Evolutionary conservation across 2,797 vertebrate species (phyloP).

Genomic region (Gymnothorax javanicus): DNA sequence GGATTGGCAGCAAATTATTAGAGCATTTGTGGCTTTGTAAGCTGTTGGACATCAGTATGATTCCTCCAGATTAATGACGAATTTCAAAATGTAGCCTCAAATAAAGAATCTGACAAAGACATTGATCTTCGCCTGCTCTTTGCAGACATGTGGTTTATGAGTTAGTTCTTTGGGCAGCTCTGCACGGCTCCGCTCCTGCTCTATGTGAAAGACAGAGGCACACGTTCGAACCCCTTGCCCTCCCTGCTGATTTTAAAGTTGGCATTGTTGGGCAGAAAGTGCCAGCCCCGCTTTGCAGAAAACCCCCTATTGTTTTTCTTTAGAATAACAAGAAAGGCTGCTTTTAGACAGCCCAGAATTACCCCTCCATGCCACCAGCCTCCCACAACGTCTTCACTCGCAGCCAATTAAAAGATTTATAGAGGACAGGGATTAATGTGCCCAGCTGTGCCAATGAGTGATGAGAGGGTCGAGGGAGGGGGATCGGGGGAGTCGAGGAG

Average conservation of each 20-base stretch:
- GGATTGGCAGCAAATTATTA: background rate
- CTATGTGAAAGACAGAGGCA: background rate
- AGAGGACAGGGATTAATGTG: conserved; percentile 14
- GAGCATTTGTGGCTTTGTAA: background rate
- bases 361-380: background rate
- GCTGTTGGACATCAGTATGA: background rate
- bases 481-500: background rate
- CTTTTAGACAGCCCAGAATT: background rate
- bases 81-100: background rate
- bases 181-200: background rate
- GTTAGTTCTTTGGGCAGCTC: background rate
- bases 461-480: background rate
- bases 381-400: background rate
- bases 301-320: background rate
- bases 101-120: background rate
- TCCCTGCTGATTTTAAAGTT: background rate
- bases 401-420: conserved; percentile 13
- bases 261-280: background rate
- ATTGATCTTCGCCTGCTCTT: background rate
- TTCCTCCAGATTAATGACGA: background rate
- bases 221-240: background rate
- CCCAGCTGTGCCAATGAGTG: conserved; percentile 3
- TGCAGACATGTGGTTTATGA: background rate
- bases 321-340: background rate
- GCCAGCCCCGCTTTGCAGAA: background rate